phyloP scores from a whole-genome alignment of 1,140 invertebrate species.

The Bombyx mandarina region DNA sequence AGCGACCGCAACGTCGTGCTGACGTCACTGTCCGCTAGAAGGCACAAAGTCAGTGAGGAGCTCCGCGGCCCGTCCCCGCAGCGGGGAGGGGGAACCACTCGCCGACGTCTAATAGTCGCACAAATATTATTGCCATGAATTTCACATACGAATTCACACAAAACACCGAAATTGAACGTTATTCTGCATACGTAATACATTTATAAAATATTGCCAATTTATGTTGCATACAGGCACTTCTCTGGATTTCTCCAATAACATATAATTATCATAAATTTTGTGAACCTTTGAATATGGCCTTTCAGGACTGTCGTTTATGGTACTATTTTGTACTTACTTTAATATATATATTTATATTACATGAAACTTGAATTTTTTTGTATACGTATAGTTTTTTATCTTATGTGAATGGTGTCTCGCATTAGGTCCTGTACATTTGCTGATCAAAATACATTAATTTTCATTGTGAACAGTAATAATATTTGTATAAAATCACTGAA shows the following conservation, averaged over 20 bases:
- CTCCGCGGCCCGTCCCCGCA: conserved; percentile 51
- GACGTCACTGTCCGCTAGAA: conserved; percentile 67
- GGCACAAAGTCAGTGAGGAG: conserved; percentile 69
- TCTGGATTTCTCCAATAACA: conserved; percentile 70
- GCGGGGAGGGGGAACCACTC: conserved; percentile 15
- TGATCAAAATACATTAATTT: conserved; percentile 49
- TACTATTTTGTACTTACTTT: conserved; percentile 58
- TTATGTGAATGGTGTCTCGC: conserved; percentile 39
- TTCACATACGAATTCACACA: conserved; percentile 18
- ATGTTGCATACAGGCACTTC: conserved; percentile 68
- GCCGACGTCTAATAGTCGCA: conserved; percentile 6
- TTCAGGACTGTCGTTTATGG: conserved; percentile 42
- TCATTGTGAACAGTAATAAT: conserved; percentile 33
- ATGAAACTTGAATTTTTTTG: conserved; percentile 37
- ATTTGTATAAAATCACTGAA: conserved; percentile 64
- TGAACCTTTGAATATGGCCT: conserved; percentile 63
- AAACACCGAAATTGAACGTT: conserved; percentile 40
- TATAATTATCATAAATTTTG: conserved; percentile 59
- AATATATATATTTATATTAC: conserved; percentile 36
- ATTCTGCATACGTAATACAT: conserved; percentile 54
- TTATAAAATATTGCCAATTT: conserved; percentile 70
- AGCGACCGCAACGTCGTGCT: conserved; percentile 11
- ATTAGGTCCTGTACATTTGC: conserved; percentile 37
- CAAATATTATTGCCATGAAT: conserved; percentile 16
- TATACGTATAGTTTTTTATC: conserved; percentile 10